Evolutionary conservation across 2,797 vertebrate genomes (phyloP).

Genomic region (Onychomys leucogaster): DNA sequence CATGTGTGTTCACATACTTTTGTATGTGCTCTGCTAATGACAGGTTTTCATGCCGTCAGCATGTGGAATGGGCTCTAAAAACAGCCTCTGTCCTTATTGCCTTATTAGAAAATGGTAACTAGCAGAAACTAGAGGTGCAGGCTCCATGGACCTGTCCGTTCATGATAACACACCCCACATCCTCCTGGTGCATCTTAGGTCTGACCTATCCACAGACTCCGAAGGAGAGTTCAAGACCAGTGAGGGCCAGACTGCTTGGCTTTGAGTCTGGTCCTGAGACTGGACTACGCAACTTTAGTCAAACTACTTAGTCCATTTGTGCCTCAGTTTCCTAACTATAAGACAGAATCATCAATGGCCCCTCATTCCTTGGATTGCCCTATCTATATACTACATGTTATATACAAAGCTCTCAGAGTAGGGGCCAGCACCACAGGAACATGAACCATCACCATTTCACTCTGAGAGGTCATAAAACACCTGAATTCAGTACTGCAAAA

Average conservation of each 20-base stretch:
- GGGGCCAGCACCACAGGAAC: neutral
- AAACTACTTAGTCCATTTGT: neutral
- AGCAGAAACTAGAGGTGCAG: neutral
- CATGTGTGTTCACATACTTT: neutral
- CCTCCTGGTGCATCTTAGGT: neutral
- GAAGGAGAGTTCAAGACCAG: neutral
- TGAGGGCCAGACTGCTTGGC: neutral
- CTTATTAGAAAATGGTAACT: constrained; percentile 1
- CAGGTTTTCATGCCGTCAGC: neutral
- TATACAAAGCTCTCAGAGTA: neutral
- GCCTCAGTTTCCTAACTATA: neutral
- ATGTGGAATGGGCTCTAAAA: neutral
- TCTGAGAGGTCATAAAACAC: neutral
- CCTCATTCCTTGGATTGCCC: accelerated
- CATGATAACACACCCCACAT: too few species aligned
- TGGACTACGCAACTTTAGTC: neutral
- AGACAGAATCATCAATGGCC: neutral
- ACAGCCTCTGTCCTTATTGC: neutral
- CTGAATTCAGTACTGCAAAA: neutral
- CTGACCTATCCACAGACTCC: neutral
- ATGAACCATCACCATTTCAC: neutral
- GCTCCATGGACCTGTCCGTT: neutral
- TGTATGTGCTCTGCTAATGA: neutral
- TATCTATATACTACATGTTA: neutral
- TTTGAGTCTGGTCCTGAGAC: neutral